These are phyloP conservation scores for Sitophilus oryzae DNA, from an alignment of 1,140 invertebrate species.

Conservation along the genomic window DNA sequence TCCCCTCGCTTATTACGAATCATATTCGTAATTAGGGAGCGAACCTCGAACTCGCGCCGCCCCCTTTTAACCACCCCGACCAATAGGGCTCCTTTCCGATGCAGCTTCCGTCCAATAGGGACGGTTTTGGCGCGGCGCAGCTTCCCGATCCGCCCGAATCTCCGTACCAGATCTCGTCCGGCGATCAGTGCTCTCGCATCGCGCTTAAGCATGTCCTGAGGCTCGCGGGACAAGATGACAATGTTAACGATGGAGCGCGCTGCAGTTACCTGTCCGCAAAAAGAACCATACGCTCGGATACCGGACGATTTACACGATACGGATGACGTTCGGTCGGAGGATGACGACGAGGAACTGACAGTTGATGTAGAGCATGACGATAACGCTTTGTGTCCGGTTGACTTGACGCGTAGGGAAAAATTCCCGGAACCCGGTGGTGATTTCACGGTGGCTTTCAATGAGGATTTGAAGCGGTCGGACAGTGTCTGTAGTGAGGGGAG, in stretches of 20 bases:
- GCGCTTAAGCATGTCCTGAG: constrained; percentile 24
- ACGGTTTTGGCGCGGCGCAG: background rate
- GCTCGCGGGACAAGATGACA: constrained; percentile 42
- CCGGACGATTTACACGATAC: constrained; percentile 38
- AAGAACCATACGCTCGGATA: constrained; percentile 35
- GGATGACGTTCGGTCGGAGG: constrained; percentile 42
- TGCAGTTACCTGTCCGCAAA: constrained; percentile 37
- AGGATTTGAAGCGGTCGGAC: constrained; percentile 38
- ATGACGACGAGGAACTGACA: constrained; percentile 42
- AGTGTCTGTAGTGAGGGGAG: constrained; percentile 47
- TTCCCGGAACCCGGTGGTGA: constrained; percentile 33
- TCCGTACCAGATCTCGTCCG: constrained; percentile 6
- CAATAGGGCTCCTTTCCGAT: constrained; percentile 3
- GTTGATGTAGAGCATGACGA: constrained; percentile 44
- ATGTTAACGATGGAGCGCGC: constrained; percentile 48
- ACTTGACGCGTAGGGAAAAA: constrained; percentile 42
- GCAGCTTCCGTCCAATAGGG: constrained; percentile 17
- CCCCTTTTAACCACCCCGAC: constrained; percentile 33
- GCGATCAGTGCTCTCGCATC: background rate
- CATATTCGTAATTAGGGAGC: constrained; percentile 47
- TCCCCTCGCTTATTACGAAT: constrained; percentile 44
- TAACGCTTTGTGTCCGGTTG: constrained; percentile 43
- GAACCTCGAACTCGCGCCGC: constrained; percentile 32
- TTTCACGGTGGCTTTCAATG: constrained; percentile 29
- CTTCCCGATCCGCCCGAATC: constrained; percentile 12